Conservation (phyloP, 2,113 vertebrate species). For the Murina feae region DNA sequence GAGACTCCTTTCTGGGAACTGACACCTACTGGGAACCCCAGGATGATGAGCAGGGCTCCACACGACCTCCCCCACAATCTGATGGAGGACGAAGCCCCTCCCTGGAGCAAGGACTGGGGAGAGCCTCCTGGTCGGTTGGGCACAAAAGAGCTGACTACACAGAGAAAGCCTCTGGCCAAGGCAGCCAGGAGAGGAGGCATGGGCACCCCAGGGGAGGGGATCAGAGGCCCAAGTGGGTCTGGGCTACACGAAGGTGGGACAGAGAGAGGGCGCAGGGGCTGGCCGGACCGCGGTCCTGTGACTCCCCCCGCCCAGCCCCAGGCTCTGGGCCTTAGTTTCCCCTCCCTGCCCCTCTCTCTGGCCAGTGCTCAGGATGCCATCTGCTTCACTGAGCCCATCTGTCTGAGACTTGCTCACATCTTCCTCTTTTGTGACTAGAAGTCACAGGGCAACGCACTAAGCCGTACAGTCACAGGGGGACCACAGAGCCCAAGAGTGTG, state of each 20-base stretch:
- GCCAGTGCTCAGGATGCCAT: neutral
- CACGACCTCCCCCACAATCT: neutral
- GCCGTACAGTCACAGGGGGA: neutral
- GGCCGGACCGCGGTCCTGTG: neutral
- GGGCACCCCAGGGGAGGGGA: neutral
- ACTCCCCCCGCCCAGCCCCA: neutral
- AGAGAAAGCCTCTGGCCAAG: neutral
- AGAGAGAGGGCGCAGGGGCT: neutral
- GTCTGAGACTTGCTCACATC: neutral
- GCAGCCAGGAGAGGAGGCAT: neutral
- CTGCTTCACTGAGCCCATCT: constrained; percentile 59
- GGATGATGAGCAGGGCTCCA: neutral
- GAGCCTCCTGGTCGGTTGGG: neutral
- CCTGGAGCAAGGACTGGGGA: neutral
- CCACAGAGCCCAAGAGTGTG: neutral
- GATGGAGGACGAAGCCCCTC: neutral
- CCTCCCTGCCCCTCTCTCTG: neutral
- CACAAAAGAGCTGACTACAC: neutral
- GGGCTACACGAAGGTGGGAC: neutral
- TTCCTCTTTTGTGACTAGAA: constrained; percentile 69
- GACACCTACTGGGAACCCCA: neutral
- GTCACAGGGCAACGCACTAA: neutral
- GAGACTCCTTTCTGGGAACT: neutral
- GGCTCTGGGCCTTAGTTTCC: neutral
- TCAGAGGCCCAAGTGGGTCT: neutral